Base-by-base conservation (phyloP, 2,888 invertebrate genomes). In the Caenorhabditis wallacei region DNA sequence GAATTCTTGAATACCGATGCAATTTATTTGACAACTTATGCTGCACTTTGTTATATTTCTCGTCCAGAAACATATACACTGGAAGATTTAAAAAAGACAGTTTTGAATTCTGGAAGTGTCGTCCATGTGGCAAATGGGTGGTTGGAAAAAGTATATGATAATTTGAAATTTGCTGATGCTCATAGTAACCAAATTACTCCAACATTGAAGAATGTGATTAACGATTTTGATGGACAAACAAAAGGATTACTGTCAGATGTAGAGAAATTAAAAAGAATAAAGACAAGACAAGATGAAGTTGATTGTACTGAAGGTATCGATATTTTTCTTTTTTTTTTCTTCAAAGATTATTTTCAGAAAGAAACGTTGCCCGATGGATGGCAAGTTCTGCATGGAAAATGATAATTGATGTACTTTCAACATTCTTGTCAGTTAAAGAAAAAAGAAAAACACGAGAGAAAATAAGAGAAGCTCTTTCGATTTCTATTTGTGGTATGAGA, bases 101-200 rank as follows among this genome's bases (percentile, higher is more conserved):
- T 89, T n/a, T 59, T 88, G 24, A 70, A 74, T 11, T 74, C 84
- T 79, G 97, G 97, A 0, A 96, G 97, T 20, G 93, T 97, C 30
- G 96, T 98, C 7, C 98, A 97, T 92, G 94, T 97, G 11, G 97
- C 97, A 0, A 96, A 96, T 0, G 95, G 96, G 0, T 98, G 97
- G 97, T 94, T 98, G 2, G 95, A 96, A 43, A 97, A 97, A 91
- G 93, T 98, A 8, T 98, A 97, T 92, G 96, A 96, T 89, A 95
- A 95, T 91, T 20, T 86, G 51, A 75, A 68, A 20, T 5, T 64
- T 5, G 53, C 75, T 2, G 59, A 72, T 30, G 66, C 64, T 1
- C 63, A 59, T n/a, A 7, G 59, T 7, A 26, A 13, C n/a, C 69
- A 68, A 16, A 46, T 82, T 4, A 69, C 82, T n/a, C 61, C 69